Percentiles rank a stretch among this genome's conserved stretches.
These are phyloP conservation scores for Trilocha varians DNA, from an alignment of 2,888 invertebrate species.

Conservation along the genomic window DNA sequence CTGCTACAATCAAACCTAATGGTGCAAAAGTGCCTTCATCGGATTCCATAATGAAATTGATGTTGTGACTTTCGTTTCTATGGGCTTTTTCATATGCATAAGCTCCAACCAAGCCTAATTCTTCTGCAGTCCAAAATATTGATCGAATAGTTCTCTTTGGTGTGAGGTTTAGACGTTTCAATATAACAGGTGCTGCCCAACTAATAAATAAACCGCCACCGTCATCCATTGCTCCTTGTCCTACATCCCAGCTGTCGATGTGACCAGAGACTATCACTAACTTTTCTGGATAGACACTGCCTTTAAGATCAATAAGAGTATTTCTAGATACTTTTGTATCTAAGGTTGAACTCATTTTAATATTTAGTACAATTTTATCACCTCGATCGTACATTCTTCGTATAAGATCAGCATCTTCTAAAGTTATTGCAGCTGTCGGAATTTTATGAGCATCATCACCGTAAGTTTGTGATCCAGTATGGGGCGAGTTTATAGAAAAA, in stretches of 20 bases:
- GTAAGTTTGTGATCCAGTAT: constrained; percentile 82
- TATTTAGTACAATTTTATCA: constrained; percentile 51
- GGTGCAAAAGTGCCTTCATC: constrained; percentile 87
- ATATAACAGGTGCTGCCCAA: constrained; percentile 80
- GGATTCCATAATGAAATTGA: constrained; percentile 86
- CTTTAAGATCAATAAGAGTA: constrained; percentile 79
- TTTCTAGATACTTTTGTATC: constrained; percentile 78
- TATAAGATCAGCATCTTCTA: constrained; percentile 85
- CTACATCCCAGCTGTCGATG: constrained; percentile 91
- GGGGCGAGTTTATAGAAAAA: constrained; percentile 83
- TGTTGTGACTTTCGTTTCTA: constrained; percentile 68
- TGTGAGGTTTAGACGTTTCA: constrained; percentile 75
- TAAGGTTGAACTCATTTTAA: constrained; percentile 78
- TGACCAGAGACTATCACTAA: constrained; percentile 87
- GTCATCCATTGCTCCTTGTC: constrained; percentile 91
- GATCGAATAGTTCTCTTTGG: constrained; percentile 82
- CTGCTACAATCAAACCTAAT: constrained; percentile 78
- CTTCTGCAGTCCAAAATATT: constrained; percentile 88
- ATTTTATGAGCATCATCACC: constrained; percentile 74
- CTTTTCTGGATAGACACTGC: constrained; percentile 50
- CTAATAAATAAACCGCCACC: constrained; percentile 87
- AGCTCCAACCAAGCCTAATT: constrained; percentile 80
- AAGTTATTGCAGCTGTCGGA: constrained; percentile 82
- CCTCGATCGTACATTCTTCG: constrained; percentile 75
- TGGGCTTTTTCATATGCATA: constrained; percentile 76